Base-by-base conservation (phyloP, 2,113 vertebrate genomes). In the Dolichallabes microphthalmus region DNA sequence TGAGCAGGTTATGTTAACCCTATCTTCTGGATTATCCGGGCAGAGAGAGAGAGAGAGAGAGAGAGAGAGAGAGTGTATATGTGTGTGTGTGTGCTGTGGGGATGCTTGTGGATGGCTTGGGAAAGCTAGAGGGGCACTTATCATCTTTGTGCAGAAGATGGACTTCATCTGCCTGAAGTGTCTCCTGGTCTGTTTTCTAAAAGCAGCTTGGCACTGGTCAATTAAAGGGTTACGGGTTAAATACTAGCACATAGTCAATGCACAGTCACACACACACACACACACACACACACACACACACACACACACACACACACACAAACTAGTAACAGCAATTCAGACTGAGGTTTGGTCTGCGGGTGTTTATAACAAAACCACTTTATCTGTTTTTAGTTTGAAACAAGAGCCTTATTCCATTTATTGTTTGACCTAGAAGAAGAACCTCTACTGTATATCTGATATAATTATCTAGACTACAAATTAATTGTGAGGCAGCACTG, bases 21-120 rank as follows among this genome's bases (percentile, higher is more conserved):
- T 85, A 64, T 90, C 89, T 83, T 61, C 76, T 90, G 89, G 89
- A 90, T 90, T 88, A 88, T 88, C 85, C 87, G 76, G 79, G 82
- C 82, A 73, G 80, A 35, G 60, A 83, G 87, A 80, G 64, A 74
- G 80, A 80, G 81, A 80, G 58, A 60, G 87, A 58, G 60, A 20
- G 66, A 17, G 64, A 22, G 64, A 15, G 64, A 32, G 64, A 32
- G 80, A 68, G 45, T 77, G 87, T n/a, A n/a, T n/a, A n/a, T n/a
- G n/a, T 81, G 76, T 81, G 73, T 73, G 84, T 71, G 69, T 57
- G 83, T 80, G 76, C 61, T 66, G 80, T 69, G 60, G 84, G 73
- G 81, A 78, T 73, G 82, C 52, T 73, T 81, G 55, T 58, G 82
- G 30, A 87, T 61, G 77, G 30, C 71, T 68, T 66, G 79, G 76